phyloP scores from a whole-genome alignment of 2,797 vertebrate species.

The Sarcophilus harrisii region DNA sequence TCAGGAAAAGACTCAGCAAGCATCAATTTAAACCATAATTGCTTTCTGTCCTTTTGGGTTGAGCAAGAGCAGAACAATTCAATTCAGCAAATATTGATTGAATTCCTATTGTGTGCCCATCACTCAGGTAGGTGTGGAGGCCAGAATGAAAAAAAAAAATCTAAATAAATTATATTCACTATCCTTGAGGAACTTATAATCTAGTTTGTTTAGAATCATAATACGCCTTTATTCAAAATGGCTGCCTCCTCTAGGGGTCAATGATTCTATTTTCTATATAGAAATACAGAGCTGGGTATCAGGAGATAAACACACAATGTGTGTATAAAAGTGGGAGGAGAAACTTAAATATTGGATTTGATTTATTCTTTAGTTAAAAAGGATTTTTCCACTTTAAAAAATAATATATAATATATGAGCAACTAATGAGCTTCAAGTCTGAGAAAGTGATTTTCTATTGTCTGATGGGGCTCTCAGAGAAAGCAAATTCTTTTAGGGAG shows the following conservation, averaged over 20 bases:
- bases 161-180: neutral
- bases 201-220: neutral
- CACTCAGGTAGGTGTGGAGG: neutral
- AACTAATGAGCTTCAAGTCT: neutral
- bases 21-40: neutral
- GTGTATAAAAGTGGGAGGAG: neutral
- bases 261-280: neutral
- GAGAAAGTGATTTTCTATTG: constrained; percentile 43
- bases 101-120: neutral
- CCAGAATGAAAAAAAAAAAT: neutral
- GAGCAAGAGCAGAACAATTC: neutral
- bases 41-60: neutral
- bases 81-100: neutral
- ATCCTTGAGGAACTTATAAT: neutral
- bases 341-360: neutral
- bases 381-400: neutral
- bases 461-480: neutral
- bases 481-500: constrained; percentile 32
- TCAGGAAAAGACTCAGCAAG: constrained; percentile 18
- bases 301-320: neutral
- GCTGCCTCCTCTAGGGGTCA: neutral
- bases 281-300: neutral
- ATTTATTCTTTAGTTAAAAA: neutral
- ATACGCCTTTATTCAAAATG: neutral
- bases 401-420: constrained; percentile 21